Conservation (phyloP, 2,888 invertebrate species). For the Didymodactylos carnosus region DNA sequence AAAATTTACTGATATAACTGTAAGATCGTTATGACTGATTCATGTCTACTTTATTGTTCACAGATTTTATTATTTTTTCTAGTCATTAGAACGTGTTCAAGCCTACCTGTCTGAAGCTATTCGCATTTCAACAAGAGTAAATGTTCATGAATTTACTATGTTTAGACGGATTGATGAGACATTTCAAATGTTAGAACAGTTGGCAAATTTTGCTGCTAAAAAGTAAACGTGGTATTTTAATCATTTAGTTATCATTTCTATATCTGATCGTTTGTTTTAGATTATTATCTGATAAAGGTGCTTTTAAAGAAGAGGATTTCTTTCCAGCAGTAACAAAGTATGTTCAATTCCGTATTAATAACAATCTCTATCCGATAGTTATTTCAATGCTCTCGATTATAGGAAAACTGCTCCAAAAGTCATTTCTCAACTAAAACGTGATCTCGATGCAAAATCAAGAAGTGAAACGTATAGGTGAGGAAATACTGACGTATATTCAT, state of each 20-base stretch:
- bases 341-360: too few relatives aligned
- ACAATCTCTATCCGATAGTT: too few relatives aligned
- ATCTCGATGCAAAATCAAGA: constrained; percentile 76
- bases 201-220: constrained; percentile 90
- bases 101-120: constrained; percentile 62
- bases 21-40: constrained; percentile 18
- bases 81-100: constrained; percentile 34
- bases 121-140: constrained; percentile 61
- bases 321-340: background rate
- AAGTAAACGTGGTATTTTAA: constrained; percentile 27
- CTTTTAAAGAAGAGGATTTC: background rate
- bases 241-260: background rate
- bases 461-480: constrained; percentile 58
- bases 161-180: constrained; percentile 71
- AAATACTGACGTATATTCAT: background rate
- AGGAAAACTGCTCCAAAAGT: constrained; percentile 46
- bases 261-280: background rate
- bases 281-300: background rate
- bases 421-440: constrained; percentile 71
- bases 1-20: constrained; percentile 70
- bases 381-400: background rate
- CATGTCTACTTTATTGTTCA: background rate
- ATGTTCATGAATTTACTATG: constrained; percentile 67
- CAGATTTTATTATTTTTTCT: constrained; percentile 16
- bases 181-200: constrained; percentile 71